Evolutionary conservation across 2,888 invertebrate species (phyloP).

Genomic region (Ochropacha duplaris): DNA sequence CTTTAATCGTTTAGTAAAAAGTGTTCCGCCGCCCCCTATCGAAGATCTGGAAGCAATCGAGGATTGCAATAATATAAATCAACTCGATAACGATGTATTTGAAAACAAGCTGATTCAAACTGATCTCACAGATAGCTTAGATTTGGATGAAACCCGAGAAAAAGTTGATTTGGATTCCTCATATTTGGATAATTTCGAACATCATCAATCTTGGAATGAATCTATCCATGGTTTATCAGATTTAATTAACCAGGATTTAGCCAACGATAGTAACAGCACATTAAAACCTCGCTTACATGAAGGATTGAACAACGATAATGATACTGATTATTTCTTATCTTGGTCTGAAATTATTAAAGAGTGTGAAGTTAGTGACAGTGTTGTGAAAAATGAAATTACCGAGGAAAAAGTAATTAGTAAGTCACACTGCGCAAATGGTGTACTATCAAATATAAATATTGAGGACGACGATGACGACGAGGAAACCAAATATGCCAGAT

Average conservation of each 20-base stretch:
- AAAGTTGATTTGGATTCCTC: conserved; percentile 5
- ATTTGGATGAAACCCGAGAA: conserved; percentile 58
- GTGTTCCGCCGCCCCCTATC: neutral
- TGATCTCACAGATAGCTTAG: conserved; percentile 25
- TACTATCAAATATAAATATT: conserved; percentile 43
- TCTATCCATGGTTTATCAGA: neutral
- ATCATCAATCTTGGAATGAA: neutral
- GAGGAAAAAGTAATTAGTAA: conserved; percentile 55
- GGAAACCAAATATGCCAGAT: conserved; percentile 57
- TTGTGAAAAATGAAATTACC: conserved; percentile 44
- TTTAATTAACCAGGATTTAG: neutral
- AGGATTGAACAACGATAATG: neutral
- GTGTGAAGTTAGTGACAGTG: conserved; percentile 34
- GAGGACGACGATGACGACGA: conserved; percentile 44
- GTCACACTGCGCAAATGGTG: conserved; percentile 42
- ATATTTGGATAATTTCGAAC: neutral
- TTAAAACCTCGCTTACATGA: neutral
- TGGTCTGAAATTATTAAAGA: neutral
- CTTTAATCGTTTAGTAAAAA: neutral
- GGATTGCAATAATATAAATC: conserved; percentile 49
- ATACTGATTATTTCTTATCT: neutral
- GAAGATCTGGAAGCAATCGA: conserved; percentile 14
- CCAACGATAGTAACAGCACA: neutral
- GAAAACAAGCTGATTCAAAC: conserved; percentile 49
- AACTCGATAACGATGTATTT: conserved; percentile 64